Base-by-base conservation (phyloP, 2,797 vertebrate species). In the Falco berigora region DNA sequence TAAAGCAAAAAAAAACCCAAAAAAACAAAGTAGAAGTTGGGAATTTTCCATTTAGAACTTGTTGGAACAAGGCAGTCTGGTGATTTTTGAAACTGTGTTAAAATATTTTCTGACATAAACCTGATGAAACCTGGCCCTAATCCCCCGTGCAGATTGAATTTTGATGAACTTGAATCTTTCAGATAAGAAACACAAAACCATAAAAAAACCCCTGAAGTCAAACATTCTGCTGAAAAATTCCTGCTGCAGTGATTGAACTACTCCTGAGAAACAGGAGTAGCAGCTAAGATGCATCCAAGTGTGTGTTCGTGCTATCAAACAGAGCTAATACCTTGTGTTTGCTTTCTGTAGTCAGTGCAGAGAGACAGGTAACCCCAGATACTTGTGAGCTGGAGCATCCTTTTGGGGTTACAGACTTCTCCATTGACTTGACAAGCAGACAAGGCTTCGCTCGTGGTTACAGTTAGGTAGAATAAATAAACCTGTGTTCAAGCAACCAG, bases 121-220 rank as follows among this genome's bases (percentile, higher is more conserved):
- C 55, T 87, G 63, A 75, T 73, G 73, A 88, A 95, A 87, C 40
- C 36, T 68, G 72, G 34, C 25, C 56, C n/a, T 81, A 49, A 58
- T 86, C 47, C 80, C 15, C 55, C 69, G 42, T 63, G 77, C 3
- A 1, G 74, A 58, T 47, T 81, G 92, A 80, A 81, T 94, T 88
- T 72, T 92, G 76, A 96, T 88, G 62, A 75, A 72, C 71, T 85
- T 42, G 66, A 91, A 62, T 78, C 93, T 92, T 93, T 64, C 62
- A 85, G 84, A 38, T 30, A 61, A 72, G 58, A 86, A 92, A 44
- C 56, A 77, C 20, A 68, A 84, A 86, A 44, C 3, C 47, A 18
- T 50, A 8, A 86, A 87, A 68, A 58, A 10, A 0, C 4, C 42
- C 42, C 76, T 46, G 10, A 82, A 66, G 47, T 59, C 24, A 90